Conservation (phyloP, 2,113 vertebrate species). For the Xiphophorus couchianus region DNA sequence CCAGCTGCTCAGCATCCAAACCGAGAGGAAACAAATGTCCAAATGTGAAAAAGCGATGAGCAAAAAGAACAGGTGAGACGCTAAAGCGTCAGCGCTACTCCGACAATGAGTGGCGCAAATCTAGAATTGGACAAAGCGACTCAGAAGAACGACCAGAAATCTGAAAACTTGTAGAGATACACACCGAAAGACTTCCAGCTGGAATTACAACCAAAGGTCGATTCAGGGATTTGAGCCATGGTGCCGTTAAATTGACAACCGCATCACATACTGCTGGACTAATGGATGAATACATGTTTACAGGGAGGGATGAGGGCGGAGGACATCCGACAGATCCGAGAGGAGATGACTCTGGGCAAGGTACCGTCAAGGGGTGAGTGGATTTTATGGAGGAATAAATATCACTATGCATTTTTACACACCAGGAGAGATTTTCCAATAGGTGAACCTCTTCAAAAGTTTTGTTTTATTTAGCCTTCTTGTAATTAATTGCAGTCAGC, state of each 20-base stretch:
- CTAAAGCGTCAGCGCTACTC: no score
- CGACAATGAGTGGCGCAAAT: no score
- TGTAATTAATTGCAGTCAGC: background rate
- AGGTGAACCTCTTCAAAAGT: background rate
- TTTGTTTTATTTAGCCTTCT: background rate
- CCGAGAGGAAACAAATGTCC: no score
- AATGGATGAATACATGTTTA: background rate
- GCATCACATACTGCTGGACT: background rate
- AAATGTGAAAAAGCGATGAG: no score
- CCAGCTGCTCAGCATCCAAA: no score
- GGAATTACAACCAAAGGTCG: no score
- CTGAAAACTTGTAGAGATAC: no score
- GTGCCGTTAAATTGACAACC: background rate
- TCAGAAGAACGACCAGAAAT: no score
- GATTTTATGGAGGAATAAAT: background rate
- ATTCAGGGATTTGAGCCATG: no score
- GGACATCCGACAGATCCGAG: constrained; percentile 44
- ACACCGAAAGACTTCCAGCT: no score
- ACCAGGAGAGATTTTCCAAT: background rate
- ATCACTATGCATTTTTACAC: background rate
- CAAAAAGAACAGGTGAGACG: no score
- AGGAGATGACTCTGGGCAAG: constrained; percentile 65
- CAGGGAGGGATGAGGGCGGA: constrained; percentile 54
- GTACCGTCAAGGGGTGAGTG: constrained; percentile 77
- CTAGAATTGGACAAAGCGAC: no score